These are phyloP conservation scores for Helostoma temminkii DNA, from an alignment of 2,797 vertebrate genomes.

Conservation along the genomic window DNA sequence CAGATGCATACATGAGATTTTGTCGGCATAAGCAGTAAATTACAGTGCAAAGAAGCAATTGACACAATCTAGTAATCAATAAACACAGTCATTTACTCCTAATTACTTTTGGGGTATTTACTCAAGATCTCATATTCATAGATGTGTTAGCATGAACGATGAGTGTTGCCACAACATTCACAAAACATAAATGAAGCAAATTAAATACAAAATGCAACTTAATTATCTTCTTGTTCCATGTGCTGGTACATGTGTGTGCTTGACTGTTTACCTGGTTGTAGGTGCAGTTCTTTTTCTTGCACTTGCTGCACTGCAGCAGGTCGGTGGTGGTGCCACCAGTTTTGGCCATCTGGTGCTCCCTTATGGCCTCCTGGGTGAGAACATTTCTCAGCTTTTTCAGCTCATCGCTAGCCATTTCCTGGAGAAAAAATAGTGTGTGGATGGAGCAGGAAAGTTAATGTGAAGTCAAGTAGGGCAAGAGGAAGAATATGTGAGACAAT, in stretches of 20 bases:
- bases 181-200: not conserved
- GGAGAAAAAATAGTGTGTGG: not conserved
- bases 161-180: not conserved
- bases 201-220: not conserved
- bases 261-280: conserved; percentile 92
- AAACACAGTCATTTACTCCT: not conserved
- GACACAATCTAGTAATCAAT: not conserved
- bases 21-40: not conserved
- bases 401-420: conserved; percentile 99
- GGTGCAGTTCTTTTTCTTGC: conserved; percentile 97
- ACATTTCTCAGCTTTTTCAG: conserved; percentile 92
- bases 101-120: not conserved
- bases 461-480: not conserved
- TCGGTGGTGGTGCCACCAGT: conserved; percentile 93
- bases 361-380: conserved; percentile 96
- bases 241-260: no score
- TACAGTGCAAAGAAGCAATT: not conserved
- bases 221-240: not conserved
- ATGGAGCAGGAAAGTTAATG: not conserved
- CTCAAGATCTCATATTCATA: not conserved
- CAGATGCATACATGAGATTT: not conserved
- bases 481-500: not conserved
- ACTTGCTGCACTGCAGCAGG: conserved; percentile 96
- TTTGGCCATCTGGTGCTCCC: conserved; percentile 99
- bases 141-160: not conserved